These are phyloP conservation scores for Excalfactoria chinensis DNA, from an alignment of 2,113 vertebrate genomes.

Conservation along the genomic window DNA sequence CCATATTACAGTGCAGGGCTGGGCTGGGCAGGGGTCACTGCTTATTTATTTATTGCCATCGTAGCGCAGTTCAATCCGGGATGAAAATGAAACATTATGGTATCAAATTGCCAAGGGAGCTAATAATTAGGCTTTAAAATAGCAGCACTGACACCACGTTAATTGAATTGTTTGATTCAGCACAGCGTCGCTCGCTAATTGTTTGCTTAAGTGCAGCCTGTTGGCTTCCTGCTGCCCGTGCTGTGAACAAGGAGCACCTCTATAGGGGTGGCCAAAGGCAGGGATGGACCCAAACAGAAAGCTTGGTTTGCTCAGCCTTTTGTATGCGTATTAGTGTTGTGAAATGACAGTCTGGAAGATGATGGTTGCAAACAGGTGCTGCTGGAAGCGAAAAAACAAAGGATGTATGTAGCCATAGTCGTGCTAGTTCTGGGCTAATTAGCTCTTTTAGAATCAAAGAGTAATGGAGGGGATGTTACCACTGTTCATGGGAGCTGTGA, in stretches of 20 bases:
- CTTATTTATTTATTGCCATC: not conserved
- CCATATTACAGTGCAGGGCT: not conserved
- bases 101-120: constrained; percentile 31
- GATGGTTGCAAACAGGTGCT: not conserved
- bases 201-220: not conserved
- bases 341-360: not conserved
- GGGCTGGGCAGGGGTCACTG: not conserved
- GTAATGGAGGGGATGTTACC: not conserved
- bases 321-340: not conserved
- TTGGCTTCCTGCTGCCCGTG: not conserved
- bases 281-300: not conserved
- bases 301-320: not conserved
- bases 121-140: constrained; percentile 27
- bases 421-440: not conserved
- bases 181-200: not conserved
- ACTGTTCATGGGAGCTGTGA: not conserved
- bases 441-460: not conserved
- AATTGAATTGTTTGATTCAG: constrained; percentile 22
- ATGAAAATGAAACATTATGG: not conserved
- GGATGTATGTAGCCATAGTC: not conserved
- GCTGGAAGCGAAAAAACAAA: not conserved
- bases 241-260: not conserved
- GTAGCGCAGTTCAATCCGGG: not conserved
- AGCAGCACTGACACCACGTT: not conserved
- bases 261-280: not conserved